Evolutionary conservation across 2,888 invertebrate species (phyloP), one percentile per base, ranked within the genome.

Genomic region (Psylliodes chrysocephalus): DNA sequence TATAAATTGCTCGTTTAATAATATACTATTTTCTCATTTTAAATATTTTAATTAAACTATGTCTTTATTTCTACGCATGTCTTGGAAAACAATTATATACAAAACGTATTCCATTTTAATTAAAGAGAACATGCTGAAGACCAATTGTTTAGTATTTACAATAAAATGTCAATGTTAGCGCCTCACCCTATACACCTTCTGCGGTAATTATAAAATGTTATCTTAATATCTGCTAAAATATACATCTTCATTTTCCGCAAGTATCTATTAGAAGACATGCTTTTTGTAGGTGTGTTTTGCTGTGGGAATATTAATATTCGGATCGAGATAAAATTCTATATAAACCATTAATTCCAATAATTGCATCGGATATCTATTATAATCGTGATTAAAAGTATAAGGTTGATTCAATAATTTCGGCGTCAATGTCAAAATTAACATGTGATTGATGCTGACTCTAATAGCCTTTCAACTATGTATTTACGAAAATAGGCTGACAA

Each of bases 301-400:
- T 44, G 17, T 14, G 46, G 25, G 46, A 17, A 46, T 17, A 22
- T n/a, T 5, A 4, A 14, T 22, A 46, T 14, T 35, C 6, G 35
- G 10, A 10, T 35, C 14, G 12, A 12, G 14, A 35, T 8, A 35
- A 35, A 35, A 35, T 14, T 22, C 46, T 12, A 44, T 46, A 46
- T 22, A 46, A 46, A 22, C 22, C 8, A 22, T 46, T 46, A 46
- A 46, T 22, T 19, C 14, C 14, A 46, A 22, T 46, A 46, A 46
- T 22, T 14, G 22, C 44, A 19, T 8, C 10, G 42, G 14, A 12
- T 12, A 40, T n/a, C 10, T 19, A n/a, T 22, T 22, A 25, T 12
- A 46, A 46, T 46, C 46, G 46, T 46, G 46, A 46, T 46, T 46
- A 46, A 46, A 46, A 6, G n/a, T 46, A 46, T 14, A 14, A 44